These are phyloP conservation scores for Holothuria scabra DNA, from an alignment of 53 echinoderm and acorn worm genomes.

Conservation along the genomic window DNA sequence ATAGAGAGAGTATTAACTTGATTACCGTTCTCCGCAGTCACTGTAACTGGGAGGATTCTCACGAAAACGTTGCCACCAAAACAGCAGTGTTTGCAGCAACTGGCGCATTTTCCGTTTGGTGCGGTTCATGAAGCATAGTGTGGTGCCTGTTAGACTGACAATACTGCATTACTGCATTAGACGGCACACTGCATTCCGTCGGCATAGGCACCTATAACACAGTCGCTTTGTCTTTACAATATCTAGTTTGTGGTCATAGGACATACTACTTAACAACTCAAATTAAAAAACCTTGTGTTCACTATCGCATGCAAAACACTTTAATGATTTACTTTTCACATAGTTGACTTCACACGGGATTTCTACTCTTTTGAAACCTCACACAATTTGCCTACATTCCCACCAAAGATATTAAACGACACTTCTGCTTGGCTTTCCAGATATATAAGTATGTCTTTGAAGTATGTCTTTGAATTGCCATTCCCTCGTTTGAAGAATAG, in stretches of 20 bases:
- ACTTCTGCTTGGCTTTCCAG: constrained; percentile 11
- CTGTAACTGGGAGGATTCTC: constrained; percentile 56
- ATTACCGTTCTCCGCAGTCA: constrained; percentile 54
- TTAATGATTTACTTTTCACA: constrained; percentile 30
- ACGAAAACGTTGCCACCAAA: constrained; percentile 58
- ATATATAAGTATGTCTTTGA: constrained; percentile 28
- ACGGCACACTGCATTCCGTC: constrained; percentile 41
- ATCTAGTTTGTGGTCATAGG: constrained; percentile 43
- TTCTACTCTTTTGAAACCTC: no score
- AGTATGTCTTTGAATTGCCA: constrained; percentile 49
- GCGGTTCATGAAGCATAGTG: constrained; percentile 49
- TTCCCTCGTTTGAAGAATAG: constrained; percentile 4
- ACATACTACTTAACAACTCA: constrained; percentile 33
- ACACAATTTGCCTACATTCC: constrained; percentile 40
- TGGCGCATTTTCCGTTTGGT: neutral
- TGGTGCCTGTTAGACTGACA: constrained; percentile 45
- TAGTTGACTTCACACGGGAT: no score
- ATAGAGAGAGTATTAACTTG: constrained; percentile 56
- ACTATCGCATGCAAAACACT: constrained; percentile 50
- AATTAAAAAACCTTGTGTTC: constrained; percentile 40
- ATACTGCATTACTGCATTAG: constrained; percentile 5
- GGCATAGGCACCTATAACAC: constrained; percentile 54
- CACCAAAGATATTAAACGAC: constrained; percentile 15
- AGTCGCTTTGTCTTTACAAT: constrained; percentile 38
- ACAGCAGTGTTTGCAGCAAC: constrained; percentile 52